Conservation (phyloP, 2,888 invertebrate species). For the Diarsia brunnea region DNA sequence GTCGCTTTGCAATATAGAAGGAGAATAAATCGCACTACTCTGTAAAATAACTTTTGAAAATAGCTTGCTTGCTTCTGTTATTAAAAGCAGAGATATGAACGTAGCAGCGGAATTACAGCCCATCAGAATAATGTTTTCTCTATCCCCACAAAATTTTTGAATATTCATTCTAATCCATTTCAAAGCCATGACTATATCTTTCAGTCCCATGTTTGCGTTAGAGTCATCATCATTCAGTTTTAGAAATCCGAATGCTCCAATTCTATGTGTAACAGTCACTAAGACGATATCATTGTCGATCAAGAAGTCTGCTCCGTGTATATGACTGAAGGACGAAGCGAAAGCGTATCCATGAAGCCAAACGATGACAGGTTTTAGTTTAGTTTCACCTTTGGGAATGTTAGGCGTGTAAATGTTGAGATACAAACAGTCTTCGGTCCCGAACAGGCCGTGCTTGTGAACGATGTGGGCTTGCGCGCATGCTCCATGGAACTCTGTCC, state of each 20-base stretch:
- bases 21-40: conserved; percentile 84
- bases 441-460: conserved; percentile 81
- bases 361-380: conserved; percentile 79
- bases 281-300: conserved; percentile 84
- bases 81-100: conserved; percentile 79
- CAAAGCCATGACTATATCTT: conserved; percentile 85
- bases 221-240: conserved; percentile 79
- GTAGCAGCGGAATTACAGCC: conserved; percentile 85
- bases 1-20: conserved; percentile 81
- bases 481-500: conserved; percentile 84
- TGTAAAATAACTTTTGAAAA: conserved; percentile 87
- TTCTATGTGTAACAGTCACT: conserved; percentile 82
- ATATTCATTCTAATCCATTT: conserved; percentile 85
- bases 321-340: conserved; percentile 84
- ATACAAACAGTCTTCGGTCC: conserved; percentile 92
- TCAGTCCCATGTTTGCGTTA: conserved; percentile 86
- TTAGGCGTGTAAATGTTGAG: conserved; percentile 93
- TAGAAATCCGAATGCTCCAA: conserved; percentile 86
- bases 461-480: conserved; percentile 92
- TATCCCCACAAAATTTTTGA: conserved; percentile 82
- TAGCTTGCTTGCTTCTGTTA: conserved; percentile 78
- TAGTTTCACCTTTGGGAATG: conserved; percentile 72
- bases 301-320: conserved; percentile 85
- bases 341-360: conserved; percentile 88
- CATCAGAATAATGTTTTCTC: conserved; percentile 82